Evolutionary conservation across 2,888 invertebrate species (phyloP), one percentile per base, ranked within the genome.

Genomic region (Synanthedon myopaeformis): DNA sequence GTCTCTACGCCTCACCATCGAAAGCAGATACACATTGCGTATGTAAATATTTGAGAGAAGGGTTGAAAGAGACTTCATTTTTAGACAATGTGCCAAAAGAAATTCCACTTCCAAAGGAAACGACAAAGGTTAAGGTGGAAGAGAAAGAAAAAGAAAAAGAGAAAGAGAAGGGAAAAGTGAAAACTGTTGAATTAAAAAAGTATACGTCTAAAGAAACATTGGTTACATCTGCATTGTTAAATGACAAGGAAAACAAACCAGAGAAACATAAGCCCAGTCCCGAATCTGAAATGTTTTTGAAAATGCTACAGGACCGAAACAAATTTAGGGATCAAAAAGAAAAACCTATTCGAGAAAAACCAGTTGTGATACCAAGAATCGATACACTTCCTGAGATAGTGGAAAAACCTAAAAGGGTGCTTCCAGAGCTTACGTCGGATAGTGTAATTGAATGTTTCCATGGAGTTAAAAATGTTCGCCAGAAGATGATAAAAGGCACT

Each of bases 401-500:
- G 14, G 42, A 52, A 23, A 51, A 60, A 6, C 61, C 63, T 3
- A 56, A 59, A n/a, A 56, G 64, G 6, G 55, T 59, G 11, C 53
- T 65, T 14, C 66, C 67, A 4, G 52, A 57, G 35, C 53, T 55
- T n/a, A 54, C 55, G 1, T 64, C 65, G 4, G 67, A 59, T 28
- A 69, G 64, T 59, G 51, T 64, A 49, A 42, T 66, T n/a, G 63
- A 66, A 50, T 72, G 71, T 58, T 54, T 53, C 6, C 53, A 54
- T 8, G 23, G 53, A 1, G 45, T 51, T 11, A 19, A 11, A 19
- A 51, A 19, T 12, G 12, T 51, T 19, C 35, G 49, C 13, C 53
- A 42, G 45, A 61, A 67, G 59, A 69, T 69, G 64, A 61, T 76
- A 48, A 61, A 57, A 60, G 70, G 69, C 3, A 57, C 19, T 17